Percentiles rank a stretch among this genome's conserved stretches.
Conservation (phyloP, 2,888 invertebrate species). For the Drosophila borealis region DNA sequence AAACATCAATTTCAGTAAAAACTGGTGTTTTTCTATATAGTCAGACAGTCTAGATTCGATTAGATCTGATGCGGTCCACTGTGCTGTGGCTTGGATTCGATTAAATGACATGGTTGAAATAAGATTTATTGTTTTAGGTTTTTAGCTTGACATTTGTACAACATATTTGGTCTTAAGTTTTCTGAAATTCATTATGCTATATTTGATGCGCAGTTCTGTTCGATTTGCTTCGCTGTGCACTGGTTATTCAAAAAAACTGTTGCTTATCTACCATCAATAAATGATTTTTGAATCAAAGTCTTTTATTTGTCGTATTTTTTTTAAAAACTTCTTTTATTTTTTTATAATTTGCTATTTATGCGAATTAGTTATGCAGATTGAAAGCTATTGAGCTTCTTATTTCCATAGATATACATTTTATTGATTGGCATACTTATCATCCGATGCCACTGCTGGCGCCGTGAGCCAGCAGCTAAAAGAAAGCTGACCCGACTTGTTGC, state of each 20-base stretch:
- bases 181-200: conserved; percentile 39
- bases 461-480: conserved; percentile 52
- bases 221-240: conserved; percentile 12
- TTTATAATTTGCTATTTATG: conserved; percentile 16
- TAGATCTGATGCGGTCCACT: conserved; percentile 16
- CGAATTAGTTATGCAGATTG: conserved; percentile 50
- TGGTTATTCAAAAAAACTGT: conserved; percentile 9
- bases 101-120: conserved; percentile 45
- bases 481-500: conserved; percentile 49
- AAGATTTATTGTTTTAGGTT: conserved; percentile 66
- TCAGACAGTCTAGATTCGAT: conserved; percentile 13
- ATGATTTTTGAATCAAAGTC: conserved; percentile 5
- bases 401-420: conserved; percentile 29
- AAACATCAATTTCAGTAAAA: conserved; percentile 42
- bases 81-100: conserved; percentile 23
- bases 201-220: conserved; percentile 21
- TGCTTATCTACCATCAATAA: conserved; percentile 11
- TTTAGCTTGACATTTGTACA: conserved; percentile 58
- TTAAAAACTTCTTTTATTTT: not conserved
- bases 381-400: conserved; percentile 20
- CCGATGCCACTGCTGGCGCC: conserved; percentile 44
- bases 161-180: conserved; percentile 56
- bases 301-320: not conserved
- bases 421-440: conserved; percentile 44
- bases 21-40: conserved; percentile 66